phyloP scores from a whole-genome alignment of 1,140 invertebrate genomes.

The Reticulitermes speratus region DNA sequence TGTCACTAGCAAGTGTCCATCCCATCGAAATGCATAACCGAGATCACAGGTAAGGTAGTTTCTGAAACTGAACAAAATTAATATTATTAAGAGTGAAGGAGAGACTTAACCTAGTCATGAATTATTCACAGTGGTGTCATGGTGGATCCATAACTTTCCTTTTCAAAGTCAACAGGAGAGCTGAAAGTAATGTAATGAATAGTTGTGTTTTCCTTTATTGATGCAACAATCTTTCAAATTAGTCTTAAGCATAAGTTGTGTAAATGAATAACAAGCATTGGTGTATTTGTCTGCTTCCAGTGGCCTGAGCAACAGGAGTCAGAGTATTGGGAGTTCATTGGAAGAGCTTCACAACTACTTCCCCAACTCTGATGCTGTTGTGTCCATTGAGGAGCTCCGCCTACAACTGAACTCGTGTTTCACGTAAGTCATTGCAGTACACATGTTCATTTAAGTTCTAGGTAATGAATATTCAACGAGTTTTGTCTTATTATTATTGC shows the following conservation, averaged over 20 bases:
- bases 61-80: not conserved
- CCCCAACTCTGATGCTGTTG: conserved; percentile 46
- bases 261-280: too few relatives aligned
- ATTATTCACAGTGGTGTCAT: not conserved
- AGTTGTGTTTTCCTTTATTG: not conserved
- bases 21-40: conserved; percentile 28
- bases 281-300: not conserved
- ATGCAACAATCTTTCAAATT: too few relatives aligned
- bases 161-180: too few relatives aligned
- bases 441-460: not conserved
- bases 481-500: not conserved
- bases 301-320: conserved; percentile 26
- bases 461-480: conserved; percentile 24
- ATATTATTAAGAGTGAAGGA: not conserved
- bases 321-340: conserved; percentile 30
- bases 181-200: not conserved
- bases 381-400: conserved; percentile 72
- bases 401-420: conserved; percentile 72
- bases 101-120: not conserved
- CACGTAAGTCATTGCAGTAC: conserved; percentile 53
- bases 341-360: conserved; percentile 35
- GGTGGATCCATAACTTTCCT: not conserved
- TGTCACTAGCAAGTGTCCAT: conserved; percentile 34
- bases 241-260: too few relatives aligned
- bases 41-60: not conserved